Conservation (phyloP, 2,797 vertebrate genomes). For the Enteromius paludinosus region DNA sequence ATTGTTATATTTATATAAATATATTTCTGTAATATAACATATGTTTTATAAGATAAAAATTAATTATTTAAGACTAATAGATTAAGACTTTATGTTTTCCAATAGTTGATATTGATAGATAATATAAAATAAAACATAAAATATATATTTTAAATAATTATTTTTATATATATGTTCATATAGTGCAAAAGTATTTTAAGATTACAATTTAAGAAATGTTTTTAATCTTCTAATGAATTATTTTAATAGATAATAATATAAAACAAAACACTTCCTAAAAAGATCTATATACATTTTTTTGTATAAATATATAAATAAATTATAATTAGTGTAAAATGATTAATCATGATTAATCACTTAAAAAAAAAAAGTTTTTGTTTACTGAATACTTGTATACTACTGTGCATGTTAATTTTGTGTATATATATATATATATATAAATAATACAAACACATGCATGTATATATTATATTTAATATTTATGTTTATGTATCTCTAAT, state of each 20-base stretch:
- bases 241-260: neutral
- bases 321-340: too few relatives aligned
- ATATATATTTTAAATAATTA: neutral
- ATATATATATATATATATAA: neutral
- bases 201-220: neutral
- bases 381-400: too few relatives aligned
- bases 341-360: too few relatives aligned
- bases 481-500: too few relatives aligned
- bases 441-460: too few relatives aligned
- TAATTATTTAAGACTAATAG: neutral
- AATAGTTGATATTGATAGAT: neutral
- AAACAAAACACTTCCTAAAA: neutral
- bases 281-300: neutral
- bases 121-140: neutral
- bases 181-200: neutral
- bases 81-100: neutral
- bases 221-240: neutral
- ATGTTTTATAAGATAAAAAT: neutral
- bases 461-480: too few relatives aligned
- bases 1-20: neutral
- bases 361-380: too few relatives aligned
- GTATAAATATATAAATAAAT: too few relatives aligned
- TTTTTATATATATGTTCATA: neutral
- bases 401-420: neutral
- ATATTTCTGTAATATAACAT: neutral